Conservation (phyloP, 2,797 vertebrate species). For the Acridotheres tristis region DNA sequence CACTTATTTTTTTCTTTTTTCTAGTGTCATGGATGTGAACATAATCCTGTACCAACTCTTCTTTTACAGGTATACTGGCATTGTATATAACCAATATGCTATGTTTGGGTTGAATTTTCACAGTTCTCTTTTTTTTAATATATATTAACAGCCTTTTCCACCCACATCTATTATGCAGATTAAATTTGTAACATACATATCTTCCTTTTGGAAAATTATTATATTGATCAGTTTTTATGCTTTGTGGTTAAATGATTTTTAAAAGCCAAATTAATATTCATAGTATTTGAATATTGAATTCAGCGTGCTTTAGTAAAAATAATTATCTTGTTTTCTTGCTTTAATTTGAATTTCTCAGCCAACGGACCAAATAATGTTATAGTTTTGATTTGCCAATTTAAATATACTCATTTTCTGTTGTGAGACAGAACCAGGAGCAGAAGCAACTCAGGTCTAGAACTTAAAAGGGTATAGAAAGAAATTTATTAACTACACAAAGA, state of each 20-base stretch:
- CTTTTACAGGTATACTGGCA: background rate
- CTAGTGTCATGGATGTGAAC: background rate
- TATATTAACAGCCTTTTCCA: background rate
- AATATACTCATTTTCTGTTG: too few relatives aligned
- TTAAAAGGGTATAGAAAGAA: too few relatives aligned
- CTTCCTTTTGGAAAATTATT: background rate
- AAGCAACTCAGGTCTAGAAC: too few relatives aligned
- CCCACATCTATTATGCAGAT: background rate
- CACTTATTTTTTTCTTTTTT: background rate
- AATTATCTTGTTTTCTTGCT: background rate
- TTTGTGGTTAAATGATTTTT: background rate
- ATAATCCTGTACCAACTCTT: background rate
- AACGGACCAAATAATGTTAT: too few relatives aligned
- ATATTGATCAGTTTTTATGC: background rate
- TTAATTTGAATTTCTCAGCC: too few relatives aligned
- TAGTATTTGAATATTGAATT: background rate
- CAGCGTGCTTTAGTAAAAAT: fast-evolving
- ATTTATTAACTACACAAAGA: too few relatives aligned
- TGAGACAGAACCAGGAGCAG: too few relatives aligned
- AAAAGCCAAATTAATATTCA: background rate
- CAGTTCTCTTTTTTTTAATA: fast-evolving
- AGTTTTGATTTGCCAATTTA: too few relatives aligned
- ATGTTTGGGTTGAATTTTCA: background rate
- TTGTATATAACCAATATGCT: background rate
- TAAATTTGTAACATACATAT: background rate